A percentile compares a stretch with the other conserved stretches of the same genome.
phyloP scores from a whole-genome alignment of 1,140 invertebrate genomes.

The Drosophila watanabei region DNA sequence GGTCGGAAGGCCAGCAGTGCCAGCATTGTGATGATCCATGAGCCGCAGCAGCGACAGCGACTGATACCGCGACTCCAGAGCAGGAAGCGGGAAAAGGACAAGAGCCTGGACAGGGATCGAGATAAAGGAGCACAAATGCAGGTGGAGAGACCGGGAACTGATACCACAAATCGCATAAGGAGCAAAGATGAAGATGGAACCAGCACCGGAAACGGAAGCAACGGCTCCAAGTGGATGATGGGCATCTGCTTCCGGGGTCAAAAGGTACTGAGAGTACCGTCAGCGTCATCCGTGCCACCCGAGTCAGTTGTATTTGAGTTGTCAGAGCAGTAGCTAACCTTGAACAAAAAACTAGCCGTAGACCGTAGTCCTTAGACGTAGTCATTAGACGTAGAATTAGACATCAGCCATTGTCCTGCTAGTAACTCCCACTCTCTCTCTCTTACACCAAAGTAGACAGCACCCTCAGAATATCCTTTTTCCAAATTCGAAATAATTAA shows the following conservation, averaged over 20 bases:
- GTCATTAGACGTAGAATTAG: conserved; percentile 57
- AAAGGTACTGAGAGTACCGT: conserved; percentile 85
- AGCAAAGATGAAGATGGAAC: conserved; percentile 43
- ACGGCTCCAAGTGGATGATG: conserved; percentile 72
- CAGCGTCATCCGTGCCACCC: conserved; percentile 84
- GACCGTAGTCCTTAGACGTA: conserved; percentile 43
- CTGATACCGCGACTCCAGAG: conserved; percentile 49
- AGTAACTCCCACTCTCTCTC: neutral
- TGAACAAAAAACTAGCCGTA: conserved; percentile 51
- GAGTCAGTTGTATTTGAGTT: conserved; percentile 86
- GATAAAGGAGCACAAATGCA: conserved; percentile 5
- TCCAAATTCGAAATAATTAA: neutral
- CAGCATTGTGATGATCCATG: conserved; percentile 67
- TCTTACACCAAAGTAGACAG: conserved; percentile 28
- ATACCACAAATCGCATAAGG: conserved; percentile 30
- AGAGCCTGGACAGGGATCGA: conserved; percentile 9
- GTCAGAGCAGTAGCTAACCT: conserved; percentile 83
- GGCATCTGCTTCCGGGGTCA: conserved; percentile 82
- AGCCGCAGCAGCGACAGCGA: conserved; percentile 59
- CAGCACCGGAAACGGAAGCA: neutral
- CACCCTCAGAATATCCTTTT: conserved; percentile 7
- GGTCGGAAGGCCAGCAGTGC: conserved; percentile 57
- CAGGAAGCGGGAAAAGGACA: conserved; percentile 34
- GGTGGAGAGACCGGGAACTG: conserved; percentile 11
- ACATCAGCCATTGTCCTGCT: conserved; percentile 16